These are phyloP conservation scores for Bufotes viridis DNA, from an alignment of 2,797 vertebrate species.

Conservation along the genomic window DNA sequence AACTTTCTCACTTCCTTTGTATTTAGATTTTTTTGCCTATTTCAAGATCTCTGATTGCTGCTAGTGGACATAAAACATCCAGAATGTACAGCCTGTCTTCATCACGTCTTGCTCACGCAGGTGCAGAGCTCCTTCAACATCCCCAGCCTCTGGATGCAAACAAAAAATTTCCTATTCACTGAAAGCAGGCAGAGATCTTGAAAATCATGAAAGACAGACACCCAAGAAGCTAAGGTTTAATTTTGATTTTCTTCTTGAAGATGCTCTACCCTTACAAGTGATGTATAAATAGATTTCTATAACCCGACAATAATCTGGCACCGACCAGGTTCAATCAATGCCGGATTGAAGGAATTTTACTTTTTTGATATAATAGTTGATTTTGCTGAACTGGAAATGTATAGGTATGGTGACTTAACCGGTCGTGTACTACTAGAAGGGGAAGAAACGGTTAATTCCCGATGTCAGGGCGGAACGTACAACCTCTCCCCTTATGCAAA, in stretches of 20 bases:
- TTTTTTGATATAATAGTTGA: neutral
- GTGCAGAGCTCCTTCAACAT: no score
- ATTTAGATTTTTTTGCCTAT: no score
- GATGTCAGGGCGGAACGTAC: slow-evolving; percentile 47
- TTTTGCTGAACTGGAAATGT: neutral
- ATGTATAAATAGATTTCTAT: neutral
- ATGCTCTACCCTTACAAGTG: neutral
- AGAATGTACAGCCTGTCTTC: no score
- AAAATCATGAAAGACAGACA: no score
- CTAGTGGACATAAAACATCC: no score
- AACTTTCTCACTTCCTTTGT: no score
- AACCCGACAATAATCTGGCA: neutral
- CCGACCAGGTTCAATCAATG: neutral
- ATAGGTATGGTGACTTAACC: neutral
- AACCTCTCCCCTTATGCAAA: slow-evolving; percentile 66
- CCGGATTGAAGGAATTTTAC: neutral
- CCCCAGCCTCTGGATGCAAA: no score
- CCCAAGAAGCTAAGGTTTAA: no score
- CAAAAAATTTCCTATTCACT: no score
- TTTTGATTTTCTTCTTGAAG: neutral
- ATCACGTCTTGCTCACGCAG: neutral
- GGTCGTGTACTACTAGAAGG: neutral
- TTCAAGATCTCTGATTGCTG: no score
- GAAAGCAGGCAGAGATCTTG: no score
- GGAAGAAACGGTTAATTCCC: slow-evolving; percentile 43